These are phyloP conservation scores for Calosoma granatense DNA, from an alignment of 1,140 invertebrate species.

Conservation along the genomic window DNA sequence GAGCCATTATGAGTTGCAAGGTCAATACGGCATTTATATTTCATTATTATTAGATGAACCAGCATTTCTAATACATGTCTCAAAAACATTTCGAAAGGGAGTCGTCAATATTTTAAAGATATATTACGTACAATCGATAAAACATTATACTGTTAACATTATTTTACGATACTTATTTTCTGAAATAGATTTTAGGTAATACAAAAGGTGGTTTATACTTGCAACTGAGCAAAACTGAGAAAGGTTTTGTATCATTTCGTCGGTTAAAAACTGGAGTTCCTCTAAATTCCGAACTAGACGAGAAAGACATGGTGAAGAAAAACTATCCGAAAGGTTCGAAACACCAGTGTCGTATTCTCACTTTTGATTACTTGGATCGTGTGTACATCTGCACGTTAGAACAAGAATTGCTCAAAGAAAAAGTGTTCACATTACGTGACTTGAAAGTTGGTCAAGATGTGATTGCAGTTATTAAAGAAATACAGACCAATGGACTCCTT, in stretches of 20 bases:
- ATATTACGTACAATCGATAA: too few species aligned
- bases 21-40: too few species aligned
- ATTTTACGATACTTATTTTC: too few species aligned
- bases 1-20: conserved; percentile 25
- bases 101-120: too few species aligned
- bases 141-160: not conserved
- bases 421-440: conserved; percentile 38
- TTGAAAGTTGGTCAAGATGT: conserved; percentile 41
- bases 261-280: conserved; percentile 19
- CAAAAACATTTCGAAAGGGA: too few species aligned
- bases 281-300: conserved; percentile 18
- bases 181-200: conserved; percentile 33
- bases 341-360: conserved; percentile 45
- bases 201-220: conserved; percentile 44
- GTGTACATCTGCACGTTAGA: conserved; percentile 49
- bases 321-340: conserved; percentile 39
- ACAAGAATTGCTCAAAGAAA: conserved; percentile 39
- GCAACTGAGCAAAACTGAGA: conserved; percentile 37
- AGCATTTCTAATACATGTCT: not conserved
- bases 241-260: conserved; percentile 44
- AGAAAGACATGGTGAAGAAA: conserved; percentile 31
- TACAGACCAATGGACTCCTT: conserved; percentile 30
- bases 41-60: too few species aligned
- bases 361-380: conserved; percentile 45
- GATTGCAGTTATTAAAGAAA: conserved; percentile 34